Base-by-base conservation (phyloP, 1,140 invertebrate genomes). In the Drepana arcuata region DNA sequence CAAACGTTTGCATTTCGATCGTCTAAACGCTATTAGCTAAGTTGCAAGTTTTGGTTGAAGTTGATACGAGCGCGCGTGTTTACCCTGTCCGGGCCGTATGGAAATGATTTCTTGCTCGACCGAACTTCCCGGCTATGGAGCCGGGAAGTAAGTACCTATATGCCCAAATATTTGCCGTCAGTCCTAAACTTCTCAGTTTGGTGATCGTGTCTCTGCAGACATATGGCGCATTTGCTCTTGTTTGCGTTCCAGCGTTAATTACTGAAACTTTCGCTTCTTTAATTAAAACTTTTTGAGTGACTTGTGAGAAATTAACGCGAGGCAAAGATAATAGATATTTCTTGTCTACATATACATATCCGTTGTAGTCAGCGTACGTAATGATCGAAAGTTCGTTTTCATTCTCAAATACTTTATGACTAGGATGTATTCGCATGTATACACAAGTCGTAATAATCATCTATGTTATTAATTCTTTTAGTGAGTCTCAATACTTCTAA, bases 61-160 rank as follows among this genome's bases (percentile, higher is more conserved):
- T 77, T 69, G 68, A 73, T 66, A 65, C 67, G 69, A 67, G 63
- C 61, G 52, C 50, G 45, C n/a, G 48, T 69, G 67, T 72, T 73
- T 73, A 55, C 58, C 18, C 53, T 54, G 54, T 62, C 59, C 59
- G 63, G 58, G 45, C 48, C 49, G 42, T 70, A 71, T 74, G 62
- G 68, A 78, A 77, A 75, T 75, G 34, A 79, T 79, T 75, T 75
- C 71, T 69, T 79, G 65, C 67, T 66, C 55, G 56, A 50, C 26
- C 46, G 55, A 71, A 66, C 61, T 79, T 75, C 49, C 57, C 53
- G 59, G 54, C 55, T 62, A 59, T n/a, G n/a, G n/a, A n/a, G n/a
- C n/a, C n/a, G n/a, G n/a, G n/a, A n/a, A n/a, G n/a, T n/a, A n/a
- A n/a, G n/a, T n/a, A n/a, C 58, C 52, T 57, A 55, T 56, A 52